Base-by-base conservation (phyloP, 1,140 invertebrate genomes). In the Polypedilum vanderplanki region DNA sequence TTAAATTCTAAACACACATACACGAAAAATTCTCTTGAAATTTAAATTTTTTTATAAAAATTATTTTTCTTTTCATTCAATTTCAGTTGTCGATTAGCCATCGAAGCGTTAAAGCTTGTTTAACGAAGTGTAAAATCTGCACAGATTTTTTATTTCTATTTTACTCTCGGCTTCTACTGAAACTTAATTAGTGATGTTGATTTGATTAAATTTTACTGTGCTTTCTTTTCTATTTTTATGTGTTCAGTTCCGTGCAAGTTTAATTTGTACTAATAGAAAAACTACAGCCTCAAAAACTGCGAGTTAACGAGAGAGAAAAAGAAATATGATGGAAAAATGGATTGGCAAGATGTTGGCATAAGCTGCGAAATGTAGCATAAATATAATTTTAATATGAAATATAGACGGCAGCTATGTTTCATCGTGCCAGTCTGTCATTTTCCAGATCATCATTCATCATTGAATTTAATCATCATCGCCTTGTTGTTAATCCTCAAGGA, bases 311-410 rank as follows among this genome's bases (percentile, higher is more conserved):
- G 9, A 70, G 7, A 9, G 0, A 18, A 8, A 18, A 18, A 20
- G 65, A 22, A 70, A 18, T 20, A 70, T n/a, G 7, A 7, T 22
- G 17, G 65, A 22, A 70, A 70, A 70, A 70, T 70, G 65, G 65
- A 70, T 70, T 70, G 65, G 65, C 65, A 70, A 70, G 65, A 70
- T 70, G 65, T 70, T 70, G 65, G 65, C 65, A 70, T 70, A 70
- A 70, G 65, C 65, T 70, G 65, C 65, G 2, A 17, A 57, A 8
- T 70, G 46, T n/a, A 57, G 41, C 15, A 46, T 15, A 17, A 67
- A 67, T 67, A 9, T n/a, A 33, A 33, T 33, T 33, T 20, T 67
- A n/a, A 8, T 70, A 20, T 70, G 17, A 20, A 8, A 57, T 57
- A 57, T 12, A 57, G 15, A 70, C 9, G 5, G 65, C 65, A 70